These are phyloP conservation scores for Pristionchus exspectatus DNA, from an alignment of 2,888 invertebrate genomes.

Conservation along the genomic window DNA sequence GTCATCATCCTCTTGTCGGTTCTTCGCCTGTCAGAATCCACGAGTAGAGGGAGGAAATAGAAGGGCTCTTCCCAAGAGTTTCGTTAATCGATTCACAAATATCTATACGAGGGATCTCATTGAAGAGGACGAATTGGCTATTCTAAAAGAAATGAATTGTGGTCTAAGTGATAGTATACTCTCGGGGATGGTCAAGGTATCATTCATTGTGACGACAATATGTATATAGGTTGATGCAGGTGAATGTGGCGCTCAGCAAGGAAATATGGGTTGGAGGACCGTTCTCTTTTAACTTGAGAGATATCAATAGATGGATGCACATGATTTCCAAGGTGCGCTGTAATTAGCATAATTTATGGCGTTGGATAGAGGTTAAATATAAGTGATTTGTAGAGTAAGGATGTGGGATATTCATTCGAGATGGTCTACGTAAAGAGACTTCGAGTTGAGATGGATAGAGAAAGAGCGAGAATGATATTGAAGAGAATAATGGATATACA, in stretches of 20 bases:
- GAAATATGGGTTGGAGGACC: constrained; percentile 92
- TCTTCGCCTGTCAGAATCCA: constrained; percentile 99
- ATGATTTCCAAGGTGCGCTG: constrained; percentile 58
- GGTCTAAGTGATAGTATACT: neutral
- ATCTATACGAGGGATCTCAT: constrained; percentile 71
- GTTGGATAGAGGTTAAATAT: neutral
- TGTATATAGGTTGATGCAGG: constrained; percentile 80
- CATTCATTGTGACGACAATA: constrained; percentile 84
- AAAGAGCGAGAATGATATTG: constrained; percentile 79
- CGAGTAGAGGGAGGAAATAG: constrained; percentile 95
- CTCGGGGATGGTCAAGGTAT: constrained; percentile 82
- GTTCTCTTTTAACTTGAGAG: constrained; percentile 97
- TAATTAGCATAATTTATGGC: neutral
- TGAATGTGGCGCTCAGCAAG: constrained; percentile 79
- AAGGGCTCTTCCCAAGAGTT: constrained; percentile 95
- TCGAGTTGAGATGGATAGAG: constrained; percentile 88
- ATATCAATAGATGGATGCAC: constrained; percentile 94
- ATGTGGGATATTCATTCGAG: constrained; percentile 83
- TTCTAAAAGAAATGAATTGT: constrained; percentile 57
- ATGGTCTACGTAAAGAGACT: constrained; percentile 91
- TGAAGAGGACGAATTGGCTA: constrained; percentile 63
- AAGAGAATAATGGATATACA: constrained; percentile 58
- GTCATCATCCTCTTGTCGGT: constrained; percentile 84
- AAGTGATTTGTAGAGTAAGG: constrained; percentile 54
- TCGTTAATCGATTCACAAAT: constrained; percentile 96